phyloP scores from a whole-genome alignment of 2,113 vertebrate species.

The Rousettus leschenaultii region DNA sequence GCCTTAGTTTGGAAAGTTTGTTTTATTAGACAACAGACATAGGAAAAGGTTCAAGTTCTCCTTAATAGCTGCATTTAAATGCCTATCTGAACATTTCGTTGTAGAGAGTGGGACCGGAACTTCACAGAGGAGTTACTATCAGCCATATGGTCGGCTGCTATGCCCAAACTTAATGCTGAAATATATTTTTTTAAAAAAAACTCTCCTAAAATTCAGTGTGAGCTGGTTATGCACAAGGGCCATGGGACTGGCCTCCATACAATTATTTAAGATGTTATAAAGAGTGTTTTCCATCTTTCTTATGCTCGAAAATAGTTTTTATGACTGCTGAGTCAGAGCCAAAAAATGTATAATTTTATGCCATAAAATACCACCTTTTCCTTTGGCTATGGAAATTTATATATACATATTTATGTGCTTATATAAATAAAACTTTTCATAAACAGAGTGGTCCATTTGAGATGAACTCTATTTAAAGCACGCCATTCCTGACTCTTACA shows the following conservation, averaged over 20 bases:
- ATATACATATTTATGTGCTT: conserved; percentile 77
- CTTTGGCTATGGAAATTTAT: conserved; percentile 75
- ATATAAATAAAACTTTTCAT: conserved; percentile 75
- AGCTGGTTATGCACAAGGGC: conserved; percentile 66
- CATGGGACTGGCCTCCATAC: conserved; percentile 27
- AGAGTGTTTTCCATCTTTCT: conserved; percentile 73
- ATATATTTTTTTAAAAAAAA: conserved; percentile 30
- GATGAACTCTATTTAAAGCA: conserved; percentile 81
- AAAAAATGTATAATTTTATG: conserved; percentile 72
- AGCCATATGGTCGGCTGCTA: conserved; percentile 54
- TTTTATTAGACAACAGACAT: conserved; percentile 57
- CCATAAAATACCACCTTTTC: conserved; percentile 69
- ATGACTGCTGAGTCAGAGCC: conserved; percentile 72
- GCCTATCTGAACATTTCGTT: conserved; percentile 63
- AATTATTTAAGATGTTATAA: conserved; percentile 73
- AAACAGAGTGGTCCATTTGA: conserved; percentile 84
- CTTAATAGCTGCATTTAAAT: conserved; percentile 74
- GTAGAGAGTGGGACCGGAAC: conserved; percentile 13
- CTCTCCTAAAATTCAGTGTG: conserved; percentile 58
- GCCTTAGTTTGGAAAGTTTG: conserved; percentile 59
- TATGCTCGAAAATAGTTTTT: conserved; percentile 73
- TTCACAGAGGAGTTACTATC: conserved; percentile 56
- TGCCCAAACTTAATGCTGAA: conserved; percentile 34
- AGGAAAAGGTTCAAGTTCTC: conserved; percentile 34
- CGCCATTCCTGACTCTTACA: conserved; percentile 16